Base-by-base conservation (phyloP, 2,888 invertebrate genomes). In the Halictus quadricinctus region DNA sequence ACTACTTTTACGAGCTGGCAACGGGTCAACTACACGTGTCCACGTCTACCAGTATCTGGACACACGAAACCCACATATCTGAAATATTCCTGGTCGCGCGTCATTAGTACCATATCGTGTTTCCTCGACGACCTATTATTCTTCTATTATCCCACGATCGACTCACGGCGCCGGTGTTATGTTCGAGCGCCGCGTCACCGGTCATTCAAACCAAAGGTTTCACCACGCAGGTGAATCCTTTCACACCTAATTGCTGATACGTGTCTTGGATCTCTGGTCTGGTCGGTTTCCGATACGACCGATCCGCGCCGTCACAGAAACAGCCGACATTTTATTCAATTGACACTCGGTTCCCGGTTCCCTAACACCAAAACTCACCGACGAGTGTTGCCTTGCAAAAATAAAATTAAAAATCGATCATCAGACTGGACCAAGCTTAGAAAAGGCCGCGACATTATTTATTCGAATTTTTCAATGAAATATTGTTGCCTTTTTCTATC, bases 1-100 rank as follows among this genome's bases (percentile, higher is more conserved):
- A 73, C 80, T 76, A 81, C 69, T 76, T 85, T 85, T 81, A 85
- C 79, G 79, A 79, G 79, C 72, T 50, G 43, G 66, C 66, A 43
- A 18, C 75, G 76, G 72, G 58, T 54, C 79, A 74, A 46, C 76
- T 79, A 84, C 85, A 74, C 70, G 80, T 73, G 85, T 79, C 84
- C 80, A 54, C 58, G 69, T 64, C 69, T 72, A 64, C 79, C 74
- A 85, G 81, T 87, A 86, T 87, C 86, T 74, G 75, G 76, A 60
- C 80, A 70, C 64, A 76, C 83, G 83, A 87, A 87, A 83, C 83
- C 86, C 80, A 82, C 86, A 83, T 87, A 87, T 87, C 86, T 79
- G 78, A 86, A 87, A 86, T 86, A 87, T 81, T 73, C 72, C 12
- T n/a, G 64, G 75, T 72, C 75, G 54, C 76, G 64, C 76, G 79